Percentiles rank a stretch among this genome's conserved stretches.
These are phyloP conservation scores for Thymelicus sylvestris DNA, from an alignment of 2,888 invertebrate species.

Conservation along the genomic window DNA sequence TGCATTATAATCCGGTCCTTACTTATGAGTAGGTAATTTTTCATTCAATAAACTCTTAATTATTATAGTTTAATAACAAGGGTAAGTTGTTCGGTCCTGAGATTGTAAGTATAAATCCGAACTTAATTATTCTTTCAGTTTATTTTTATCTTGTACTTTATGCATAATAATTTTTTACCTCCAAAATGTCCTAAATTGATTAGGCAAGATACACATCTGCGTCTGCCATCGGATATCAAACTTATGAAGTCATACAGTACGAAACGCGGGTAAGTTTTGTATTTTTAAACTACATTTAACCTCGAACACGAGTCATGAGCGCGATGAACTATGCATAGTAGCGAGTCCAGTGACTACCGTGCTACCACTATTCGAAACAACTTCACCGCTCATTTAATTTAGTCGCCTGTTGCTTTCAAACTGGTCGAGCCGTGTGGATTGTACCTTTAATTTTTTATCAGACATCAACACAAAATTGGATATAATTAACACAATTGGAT, in stretches of 20 bases:
- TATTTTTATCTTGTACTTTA: no score
- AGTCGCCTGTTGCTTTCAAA: constrained; percentile 15
- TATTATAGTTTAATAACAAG: no score
- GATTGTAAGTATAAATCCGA: no score
- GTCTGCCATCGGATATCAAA: not conserved
- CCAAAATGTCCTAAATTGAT: no score
- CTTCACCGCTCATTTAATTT: not conserved
- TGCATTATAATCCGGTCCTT: no score
- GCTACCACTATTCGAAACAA: not conserved
- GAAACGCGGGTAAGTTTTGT: not conserved
- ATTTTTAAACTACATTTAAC: not conserved
- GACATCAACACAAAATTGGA: not conserved
- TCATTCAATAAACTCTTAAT: no score
- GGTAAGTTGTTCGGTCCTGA: no score
- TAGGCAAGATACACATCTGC: no score
- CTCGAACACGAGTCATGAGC: not conserved
- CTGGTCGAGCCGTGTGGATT: not conserved
- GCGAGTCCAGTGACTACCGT: not conserved
- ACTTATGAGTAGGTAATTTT: no score
- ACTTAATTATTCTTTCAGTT: no score
- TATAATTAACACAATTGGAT: not conserved
- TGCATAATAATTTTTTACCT: no score
- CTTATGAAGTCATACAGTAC: not conserved
- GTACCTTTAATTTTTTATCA: not conserved
- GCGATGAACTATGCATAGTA: not conserved